phyloP scores from a whole-genome alignment of 2,113 vertebrate species.

The Sturnus vulgaris region DNA sequence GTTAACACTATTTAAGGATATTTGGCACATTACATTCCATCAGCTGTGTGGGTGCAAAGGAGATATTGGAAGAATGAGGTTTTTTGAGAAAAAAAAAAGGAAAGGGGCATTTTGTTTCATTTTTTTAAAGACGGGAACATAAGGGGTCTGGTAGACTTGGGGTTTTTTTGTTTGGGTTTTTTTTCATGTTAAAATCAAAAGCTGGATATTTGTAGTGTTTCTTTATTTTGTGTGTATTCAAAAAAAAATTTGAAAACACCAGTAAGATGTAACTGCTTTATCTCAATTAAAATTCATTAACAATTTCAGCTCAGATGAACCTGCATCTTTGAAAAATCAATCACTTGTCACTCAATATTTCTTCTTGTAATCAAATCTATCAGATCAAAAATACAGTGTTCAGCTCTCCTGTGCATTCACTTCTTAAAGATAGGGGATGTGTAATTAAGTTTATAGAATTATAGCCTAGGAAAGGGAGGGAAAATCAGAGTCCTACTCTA shows the following conservation, averaged over 20 bases:
- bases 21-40: neutral
- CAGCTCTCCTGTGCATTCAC: neutral
- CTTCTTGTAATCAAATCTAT: neutral
- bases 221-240: neutral
- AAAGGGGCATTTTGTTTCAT: neutral
- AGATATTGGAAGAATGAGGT: neutral
- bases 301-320: neutral
- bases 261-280: neutral
- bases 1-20: neutral
- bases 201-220: neutral
- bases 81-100: neutral
- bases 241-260: neutral
- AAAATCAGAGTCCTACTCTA: neutral
- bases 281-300: neutral
- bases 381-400: neutral
- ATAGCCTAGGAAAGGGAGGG: neutral
- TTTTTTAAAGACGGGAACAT: neutral
- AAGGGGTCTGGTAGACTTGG: fast-evolving
- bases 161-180: fast-evolving
- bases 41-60: neutral
- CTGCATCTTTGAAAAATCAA: neutral
- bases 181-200: neutral
- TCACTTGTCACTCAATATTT: neutral
- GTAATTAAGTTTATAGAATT: neutral
- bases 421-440: neutral